These are phyloP conservation scores for Megalonaias nervosa DNA, from an alignment of 1,140 invertebrate species.

Conservation along the genomic window DNA sequence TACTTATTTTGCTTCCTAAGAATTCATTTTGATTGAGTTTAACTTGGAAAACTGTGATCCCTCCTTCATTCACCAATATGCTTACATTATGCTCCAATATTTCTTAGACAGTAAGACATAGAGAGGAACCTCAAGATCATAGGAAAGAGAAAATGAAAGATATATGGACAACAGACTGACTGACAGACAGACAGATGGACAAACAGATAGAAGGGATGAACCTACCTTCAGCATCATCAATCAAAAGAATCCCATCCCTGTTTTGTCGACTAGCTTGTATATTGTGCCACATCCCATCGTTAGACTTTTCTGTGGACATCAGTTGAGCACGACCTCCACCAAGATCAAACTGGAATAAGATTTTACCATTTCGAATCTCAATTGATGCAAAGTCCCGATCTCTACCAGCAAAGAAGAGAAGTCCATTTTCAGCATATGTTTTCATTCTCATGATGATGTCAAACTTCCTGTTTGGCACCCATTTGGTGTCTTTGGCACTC, in stretches of 20 bases:
- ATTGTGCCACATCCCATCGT: constrained; percentile 91
- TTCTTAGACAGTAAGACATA: too few species aligned
- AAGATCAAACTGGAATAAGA: constrained; percentile 79
- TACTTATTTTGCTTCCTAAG: too few species aligned
- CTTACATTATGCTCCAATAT: too few species aligned
- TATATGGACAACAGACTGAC: too few species aligned
- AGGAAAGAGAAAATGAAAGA: too few species aligned
- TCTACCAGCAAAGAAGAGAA: constrained; percentile 90
- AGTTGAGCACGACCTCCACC: constrained; percentile 78
- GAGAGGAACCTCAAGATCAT: too few species aligned
- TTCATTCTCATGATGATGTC: constrained; percentile 86
- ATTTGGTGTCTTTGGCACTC: constrained; percentile 71
- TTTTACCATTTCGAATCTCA: constrained; percentile 84
- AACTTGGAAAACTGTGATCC: too few species aligned
- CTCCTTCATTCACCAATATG: too few species aligned
- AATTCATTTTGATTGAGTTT: too few species aligned
- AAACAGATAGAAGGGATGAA: constrained; percentile 3
- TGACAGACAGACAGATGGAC: too few species aligned
- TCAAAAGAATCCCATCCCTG: constrained; percentile 78
- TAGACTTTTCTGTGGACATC: constrained; percentile 73
- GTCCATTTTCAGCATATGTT: constrained; percentile 87
- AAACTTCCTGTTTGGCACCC: constrained; percentile 74
- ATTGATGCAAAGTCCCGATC: constrained; percentile 84
- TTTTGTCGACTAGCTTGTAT: constrained; percentile 81
- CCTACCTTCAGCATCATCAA: constrained; percentile 69